Evolutionary conservation across 2,888 invertebrate species (phyloP).

Genomic region (Chloromyia formosa): DNA sequence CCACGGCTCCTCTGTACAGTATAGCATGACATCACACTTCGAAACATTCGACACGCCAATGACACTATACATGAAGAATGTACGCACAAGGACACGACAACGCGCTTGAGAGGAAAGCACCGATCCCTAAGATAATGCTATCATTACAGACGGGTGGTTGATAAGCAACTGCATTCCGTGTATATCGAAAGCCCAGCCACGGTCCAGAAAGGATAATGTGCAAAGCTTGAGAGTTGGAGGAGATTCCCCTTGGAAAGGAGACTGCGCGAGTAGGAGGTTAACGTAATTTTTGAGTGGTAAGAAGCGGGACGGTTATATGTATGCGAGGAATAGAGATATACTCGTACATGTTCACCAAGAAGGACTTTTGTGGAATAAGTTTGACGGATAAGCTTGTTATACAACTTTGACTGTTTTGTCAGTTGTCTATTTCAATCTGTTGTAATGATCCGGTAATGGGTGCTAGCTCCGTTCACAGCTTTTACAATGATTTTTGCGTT

Average conservation of each 20-base stretch:
- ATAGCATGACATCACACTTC: neutral
- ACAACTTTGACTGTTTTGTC: too few species aligned
- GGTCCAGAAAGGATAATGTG: neutral
- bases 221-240: slow-evolving; percentile 1
- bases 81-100: slow-evolving; percentile 5
- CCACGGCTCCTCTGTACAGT: neutral
- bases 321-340: too few species aligned
- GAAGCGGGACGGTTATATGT: neutral
- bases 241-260: neutral
- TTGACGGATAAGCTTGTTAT: too few species aligned
- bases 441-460: too few species aligned
- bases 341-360: too few species aligned
- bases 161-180: slow-evolving; percentile 32
- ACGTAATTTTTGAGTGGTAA: slow-evolving; percentile 32
- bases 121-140: slow-evolving; percentile 25
- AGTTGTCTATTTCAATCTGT: too few species aligned
- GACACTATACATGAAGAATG: neutral
- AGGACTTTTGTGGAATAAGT: too few species aligned
- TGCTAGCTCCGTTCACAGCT: too few species aligned
- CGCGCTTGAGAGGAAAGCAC: neutral
- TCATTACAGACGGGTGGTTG: slow-evolving; percentile 38
- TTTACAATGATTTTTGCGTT: too few species aligned
- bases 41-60: too few species aligned
- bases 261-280: slow-evolving; percentile 21
- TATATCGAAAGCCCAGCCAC: neutral